Percentiles rank a stretch among this genome's conserved stretches.
Evolutionary conservation across 2,888 invertebrate genomes (phyloP).

Genomic region (Aphodius sticticus): DNA sequence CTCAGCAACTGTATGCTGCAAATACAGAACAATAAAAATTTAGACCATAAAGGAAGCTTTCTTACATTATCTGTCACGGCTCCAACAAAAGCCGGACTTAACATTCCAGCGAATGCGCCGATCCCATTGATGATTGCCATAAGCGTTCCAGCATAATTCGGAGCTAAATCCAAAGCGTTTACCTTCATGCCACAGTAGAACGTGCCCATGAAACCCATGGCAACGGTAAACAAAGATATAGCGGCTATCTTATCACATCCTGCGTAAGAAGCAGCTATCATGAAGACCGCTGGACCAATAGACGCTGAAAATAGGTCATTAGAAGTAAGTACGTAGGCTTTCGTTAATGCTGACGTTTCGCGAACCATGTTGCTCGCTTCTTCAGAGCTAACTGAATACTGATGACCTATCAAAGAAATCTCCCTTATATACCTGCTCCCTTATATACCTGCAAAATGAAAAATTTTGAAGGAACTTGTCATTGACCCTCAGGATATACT

Average conservation of each 20-base stretch:
- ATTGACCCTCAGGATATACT: no score
- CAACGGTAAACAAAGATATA: conserved; percentile 65
- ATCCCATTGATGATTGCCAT: conserved; percentile 72
- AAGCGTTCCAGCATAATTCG: conserved; percentile 71
- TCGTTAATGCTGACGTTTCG: no score
- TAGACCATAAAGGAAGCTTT: neutral
- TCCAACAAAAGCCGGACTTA: conserved; percentile 69
- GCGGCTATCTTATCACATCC: conserved; percentile 66
- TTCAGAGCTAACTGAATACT: no score
- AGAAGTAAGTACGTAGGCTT: no score
- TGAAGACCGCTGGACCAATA: conserved; percentile 68
- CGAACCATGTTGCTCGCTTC: no score
- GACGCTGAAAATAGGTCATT: conserved; percentile 49
- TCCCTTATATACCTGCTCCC: no score
- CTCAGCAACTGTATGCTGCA: conserved; percentile 66
- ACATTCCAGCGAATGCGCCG: conserved; percentile 69
- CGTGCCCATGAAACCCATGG: conserved; percentile 74
- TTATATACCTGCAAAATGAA: no score
- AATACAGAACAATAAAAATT: conserved; percentile 34
- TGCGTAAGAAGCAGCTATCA: conserved; percentile 70
- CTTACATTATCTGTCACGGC: conserved; percentile 65
- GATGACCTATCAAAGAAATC: no score
- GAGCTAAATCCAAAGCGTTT: conserved; percentile 70
- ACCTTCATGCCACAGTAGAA: conserved; percentile 75
- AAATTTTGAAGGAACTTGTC: no score